Base-by-base conservation (phyloP, 64 coral and sea anemone species). In the Montipora sp. region DNA sequence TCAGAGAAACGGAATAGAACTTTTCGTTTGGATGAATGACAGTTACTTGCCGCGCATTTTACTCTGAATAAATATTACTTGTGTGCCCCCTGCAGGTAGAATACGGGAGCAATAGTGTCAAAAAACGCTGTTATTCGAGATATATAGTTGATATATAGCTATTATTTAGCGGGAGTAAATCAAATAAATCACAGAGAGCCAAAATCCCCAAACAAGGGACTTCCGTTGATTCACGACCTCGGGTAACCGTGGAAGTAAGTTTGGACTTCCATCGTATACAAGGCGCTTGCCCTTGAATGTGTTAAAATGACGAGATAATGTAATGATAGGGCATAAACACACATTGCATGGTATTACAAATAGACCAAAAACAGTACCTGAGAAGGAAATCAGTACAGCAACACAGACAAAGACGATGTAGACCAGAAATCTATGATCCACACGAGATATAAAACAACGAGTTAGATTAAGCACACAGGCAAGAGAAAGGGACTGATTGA, bases 311-410 rank as follows among this genome's bases (percentile, higher is more conserved):
- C 4, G 15, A 49, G 4, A 7, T 3, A 78, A 77, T 16, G 9
- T 3, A 49, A 13, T 49, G 47, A 19, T 48, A 5, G 1, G 27
- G 22, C 24, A 11, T 43, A 27, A 44, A 2, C 24, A 66, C 14
- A n/a, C 20, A 18, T 67, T 67, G 19, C 7, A 47, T 4, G 36
- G 57, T 47, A 10, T 24, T 49, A 22, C 16, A 67, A 71, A 7
- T 22, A 85, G 48, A 51, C 6, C 0, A 81, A 60, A 46, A 72
- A 72, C 61, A 72, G 82, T 85, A 85, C 82, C 82, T 85, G 82
- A 85, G 46, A 4, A 48, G 47, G 8, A 46, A 83, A 83, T 47
- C 8, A 10, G 16, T 14, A 0, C 20, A 49, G 45, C 82, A n/a
- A 85, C 43, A 15, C 68, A 7, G 36, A 49, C 18, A 69, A 85